Percentiles rank a stretch among this genome's conserved stretches.
These are phyloP conservation scores for Phallusia fumigata DNA, from an alignment of 23 tunicate genomes.

Conservation along the genomic window DNA sequence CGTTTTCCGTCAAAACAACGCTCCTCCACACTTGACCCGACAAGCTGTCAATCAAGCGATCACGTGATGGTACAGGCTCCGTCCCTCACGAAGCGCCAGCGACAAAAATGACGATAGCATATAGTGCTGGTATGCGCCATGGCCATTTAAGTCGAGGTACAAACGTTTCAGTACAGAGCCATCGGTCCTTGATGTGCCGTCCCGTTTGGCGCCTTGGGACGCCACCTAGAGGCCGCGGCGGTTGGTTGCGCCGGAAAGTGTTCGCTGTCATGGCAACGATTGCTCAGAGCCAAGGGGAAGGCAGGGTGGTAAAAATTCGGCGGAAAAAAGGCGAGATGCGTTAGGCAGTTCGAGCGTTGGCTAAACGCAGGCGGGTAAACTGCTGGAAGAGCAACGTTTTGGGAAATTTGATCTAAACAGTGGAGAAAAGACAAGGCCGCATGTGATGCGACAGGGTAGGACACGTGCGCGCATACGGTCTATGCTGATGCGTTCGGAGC, in stretches of 20 bases:
- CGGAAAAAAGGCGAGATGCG: not conserved
- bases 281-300: not conserved
- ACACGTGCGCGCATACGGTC: conserved; percentile 8
- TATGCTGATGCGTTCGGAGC: conserved; percentile 24
- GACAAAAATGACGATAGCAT: not conserved
- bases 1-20: not conserved
- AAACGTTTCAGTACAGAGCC: not conserved
- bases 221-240: not conserved
- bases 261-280: not conserved
- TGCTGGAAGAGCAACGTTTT: not conserved
- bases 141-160: not conserved
- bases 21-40: not conserved
- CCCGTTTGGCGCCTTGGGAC: conserved; percentile 7
- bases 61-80: conserved; percentile 10
- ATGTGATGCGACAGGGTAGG: not conserved
- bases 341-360: not conserved
- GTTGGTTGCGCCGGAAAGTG: not conserved
- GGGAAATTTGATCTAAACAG: not conserved
- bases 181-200: not conserved
- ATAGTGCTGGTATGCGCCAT: conserved; percentile 12
- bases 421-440: not conserved
- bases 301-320: not conserved
- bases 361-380: not conserved
- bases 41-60: not conserved
- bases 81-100: not conserved